Evolutionary conservation across 2,888 invertebrate species (phyloP), one percentile per base, ranked within the genome.

Genomic region (Chrysolina oricalcia): DNA sequence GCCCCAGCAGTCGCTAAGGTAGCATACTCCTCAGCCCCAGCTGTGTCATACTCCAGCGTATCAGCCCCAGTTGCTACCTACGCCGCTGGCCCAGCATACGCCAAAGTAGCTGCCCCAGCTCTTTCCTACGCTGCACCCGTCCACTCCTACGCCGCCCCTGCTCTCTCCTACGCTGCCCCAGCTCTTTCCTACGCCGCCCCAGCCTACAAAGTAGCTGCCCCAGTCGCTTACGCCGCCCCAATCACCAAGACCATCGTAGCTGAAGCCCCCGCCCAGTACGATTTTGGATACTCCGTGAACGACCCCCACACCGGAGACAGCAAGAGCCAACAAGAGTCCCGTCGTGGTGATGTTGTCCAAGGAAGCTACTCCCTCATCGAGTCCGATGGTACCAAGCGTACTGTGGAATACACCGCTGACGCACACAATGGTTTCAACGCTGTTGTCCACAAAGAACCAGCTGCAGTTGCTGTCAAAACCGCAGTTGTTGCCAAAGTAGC

Each of bases 311-410:
- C 90, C 66, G 90, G 81, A 89, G 91, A 91, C 88, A 89, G 90
- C 86, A 91, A 91, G 87, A 88, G 87, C 17, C 92, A 92, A 87
- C 92, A 92, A 80, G 92, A 92, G 89, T 91, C 91, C 79, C 92
- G 92, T 75, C 88, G 89, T 59, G 90, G 90, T 4, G 90, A 90
- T 82, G 89, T 89, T 80, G 84, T 89, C 50, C 87, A 76, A 72
- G 90, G 91, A 1, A 90, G 90, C 87, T 90, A 90, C 86, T 91
- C 90, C 76, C 82, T 91, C 0, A 86, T 91, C 80, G 91, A 91
- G 78, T 84, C 91, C 23, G 91, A 91, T 85, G 91, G 91, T 23
- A 88, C 88, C 80, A 88, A 87, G 67, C 89, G 91, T 76, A 87
- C 89, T 59, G 91, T 91, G 19, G 89, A 90, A 46, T 91, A 91